A percentile compares a stretch with the other conserved stretches of the same genome.
Conservation (phyloP, 2,888 invertebrate species). For the Oscheius sp. region DNA sequence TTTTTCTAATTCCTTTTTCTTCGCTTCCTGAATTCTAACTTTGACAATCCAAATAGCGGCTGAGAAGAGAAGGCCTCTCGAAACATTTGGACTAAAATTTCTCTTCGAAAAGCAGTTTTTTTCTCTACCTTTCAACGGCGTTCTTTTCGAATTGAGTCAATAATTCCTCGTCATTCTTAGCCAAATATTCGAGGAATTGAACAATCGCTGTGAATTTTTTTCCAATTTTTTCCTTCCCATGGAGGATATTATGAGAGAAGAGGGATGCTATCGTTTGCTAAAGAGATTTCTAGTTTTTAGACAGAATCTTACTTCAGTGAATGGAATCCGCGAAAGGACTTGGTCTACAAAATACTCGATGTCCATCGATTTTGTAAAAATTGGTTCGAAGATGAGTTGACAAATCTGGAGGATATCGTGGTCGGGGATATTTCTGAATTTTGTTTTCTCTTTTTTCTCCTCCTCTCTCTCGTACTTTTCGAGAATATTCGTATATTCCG, state of each 20-base stretch:
- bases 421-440: constrained; percentile 27
- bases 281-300: neutral
- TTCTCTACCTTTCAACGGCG: constrained; percentile 10
- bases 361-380: constrained; percentile 7
- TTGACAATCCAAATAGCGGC: constrained; percentile 14
- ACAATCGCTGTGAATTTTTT: neutral
- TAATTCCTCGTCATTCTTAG: neutral
- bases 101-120: too few relatives aligned
- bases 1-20: too few relatives aligned
- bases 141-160: neutral
- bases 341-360: constrained; percentile 15
- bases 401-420: constrained; percentile 24
- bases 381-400: constrained; percentile 18
- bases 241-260: neutral
- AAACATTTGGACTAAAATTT: constrained; percentile 15
- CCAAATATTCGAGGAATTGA: neutral
- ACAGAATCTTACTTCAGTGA: constrained; percentile 1
- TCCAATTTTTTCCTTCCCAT: neutral
- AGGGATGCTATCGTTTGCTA: constrained; percentile 8
- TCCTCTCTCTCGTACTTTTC: too few relatives aligned
- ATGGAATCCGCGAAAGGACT: constrained; percentile 3
- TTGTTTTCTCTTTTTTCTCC: too few relatives aligned
- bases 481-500: constrained; percentile 1
- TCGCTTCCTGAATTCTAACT: neutral
- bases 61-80: neutral